phyloP scores from a whole-genome alignment of 1,140 invertebrate species.

The Ooceraea biroi region DNA sequence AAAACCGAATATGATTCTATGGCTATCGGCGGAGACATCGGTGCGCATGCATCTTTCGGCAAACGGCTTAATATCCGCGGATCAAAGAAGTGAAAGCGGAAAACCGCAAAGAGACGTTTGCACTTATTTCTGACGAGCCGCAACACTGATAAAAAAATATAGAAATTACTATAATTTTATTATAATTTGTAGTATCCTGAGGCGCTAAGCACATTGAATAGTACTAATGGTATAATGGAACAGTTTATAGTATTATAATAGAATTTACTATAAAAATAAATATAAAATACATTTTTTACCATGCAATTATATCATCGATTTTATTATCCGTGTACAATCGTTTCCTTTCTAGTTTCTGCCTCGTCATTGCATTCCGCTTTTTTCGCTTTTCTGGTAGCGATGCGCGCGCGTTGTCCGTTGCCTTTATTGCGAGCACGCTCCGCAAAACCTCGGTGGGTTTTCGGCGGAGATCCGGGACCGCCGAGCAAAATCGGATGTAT shows the following conservation, averaged over 20 bases:
- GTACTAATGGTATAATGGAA: too few relatives aligned
- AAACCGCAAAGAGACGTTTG: not conserved
- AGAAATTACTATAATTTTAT: too few relatives aligned
- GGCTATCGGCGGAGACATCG: constrained; percentile 8
- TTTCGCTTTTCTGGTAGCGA: constrained; percentile 3
- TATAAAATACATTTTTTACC: too few relatives aligned
- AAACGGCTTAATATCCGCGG: too few relatives aligned
- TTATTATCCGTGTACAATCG: too few relatives aligned
- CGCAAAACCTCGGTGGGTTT: constrained; percentile 15
- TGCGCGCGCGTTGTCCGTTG: not conserved
- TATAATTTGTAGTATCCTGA: too few relatives aligned
- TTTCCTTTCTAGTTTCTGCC: not conserved
- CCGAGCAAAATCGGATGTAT: constrained; percentile 21
- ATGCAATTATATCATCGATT: too few relatives aligned
- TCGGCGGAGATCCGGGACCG: too few relatives aligned
- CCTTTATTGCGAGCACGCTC: constrained; percentile 32
- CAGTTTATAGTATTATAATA: too few relatives aligned
- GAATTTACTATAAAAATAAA: too few relatives aligned
- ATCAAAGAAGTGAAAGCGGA: not conserved
- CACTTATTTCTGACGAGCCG: not conserved
- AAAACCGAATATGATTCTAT: constrained; percentile 28
- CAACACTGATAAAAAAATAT: too few relatives aligned
- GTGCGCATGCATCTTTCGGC: not conserved
- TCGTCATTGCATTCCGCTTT: constrained; percentile 18
- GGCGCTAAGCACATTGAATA: too few relatives aligned